phyloP scores from a whole-genome alignment of 2,113 vertebrate species.

The Casuarius casuarius region DNA sequence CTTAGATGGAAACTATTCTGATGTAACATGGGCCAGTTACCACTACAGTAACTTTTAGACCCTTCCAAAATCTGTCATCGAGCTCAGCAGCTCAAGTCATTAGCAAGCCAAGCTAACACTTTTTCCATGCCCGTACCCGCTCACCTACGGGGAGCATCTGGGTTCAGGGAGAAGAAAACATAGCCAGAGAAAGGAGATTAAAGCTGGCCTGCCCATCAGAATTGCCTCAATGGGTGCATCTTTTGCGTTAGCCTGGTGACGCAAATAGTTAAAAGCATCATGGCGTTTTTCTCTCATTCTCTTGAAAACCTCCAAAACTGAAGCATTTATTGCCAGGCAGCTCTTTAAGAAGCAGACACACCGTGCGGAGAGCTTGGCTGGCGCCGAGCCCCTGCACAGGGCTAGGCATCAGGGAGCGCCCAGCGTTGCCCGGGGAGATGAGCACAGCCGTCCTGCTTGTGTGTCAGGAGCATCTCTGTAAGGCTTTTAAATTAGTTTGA shows the following conservation, averaged over 20 bases:
- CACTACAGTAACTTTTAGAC: neutral
- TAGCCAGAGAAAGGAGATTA: neutral
- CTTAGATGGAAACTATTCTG: neutral
- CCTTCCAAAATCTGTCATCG: neutral
- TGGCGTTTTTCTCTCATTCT: fast-evolving
- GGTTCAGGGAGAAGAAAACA: neutral
- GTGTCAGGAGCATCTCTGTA: neutral
- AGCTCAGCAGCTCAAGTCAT: neutral
- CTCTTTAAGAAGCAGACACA: neutral
- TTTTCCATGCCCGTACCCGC: neutral
- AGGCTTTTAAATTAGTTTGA: neutral
- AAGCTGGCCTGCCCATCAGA: neutral
- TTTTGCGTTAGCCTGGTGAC: neutral
- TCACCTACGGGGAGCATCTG: neutral
- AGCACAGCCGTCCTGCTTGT: neutral
- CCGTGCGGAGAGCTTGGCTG: neutral
- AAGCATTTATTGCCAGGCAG: neutral
- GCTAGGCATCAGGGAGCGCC: neutral
- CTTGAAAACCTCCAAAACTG: neutral
- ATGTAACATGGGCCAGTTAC: neutral
- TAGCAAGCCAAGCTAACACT: neutral
- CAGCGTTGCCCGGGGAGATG: neutral
- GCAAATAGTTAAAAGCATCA: neutral
- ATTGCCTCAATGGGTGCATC: fast-evolving
- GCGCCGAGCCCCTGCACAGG: neutral